Base-by-base conservation (phyloP, 2,113 vertebrate species). In the Hyperopisus bebe region DNA sequence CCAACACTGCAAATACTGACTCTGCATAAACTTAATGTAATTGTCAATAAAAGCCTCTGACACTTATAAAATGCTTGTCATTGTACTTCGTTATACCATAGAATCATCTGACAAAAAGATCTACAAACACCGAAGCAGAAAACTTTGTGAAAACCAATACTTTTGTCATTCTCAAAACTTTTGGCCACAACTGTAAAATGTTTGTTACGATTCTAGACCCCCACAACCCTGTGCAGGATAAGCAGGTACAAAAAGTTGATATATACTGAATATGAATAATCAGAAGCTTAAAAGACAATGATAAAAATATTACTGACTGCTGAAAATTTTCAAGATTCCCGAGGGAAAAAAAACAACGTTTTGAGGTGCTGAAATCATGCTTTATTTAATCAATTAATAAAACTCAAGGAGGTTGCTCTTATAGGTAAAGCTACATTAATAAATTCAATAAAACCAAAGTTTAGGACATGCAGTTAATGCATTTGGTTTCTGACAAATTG, bases 351-450 rank as follows among this genome's bases (percentile, higher is more conserved):
- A 35, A 87, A 31, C 1, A 66, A 90, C 87, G 47, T 88, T 91
- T 92, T 94, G 90, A 96, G 95, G 97, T 99, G 98, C 98, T 97
- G 97, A 97, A 97, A 98, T 96, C 98, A 98, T 98, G 97, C 98
- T 99, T 99, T 99, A 99, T 98, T 99, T 97, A 96, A 95, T 96
- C 94, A 97, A 93, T 31, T 92, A 93, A 95, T 96, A 90, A 94
- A 96, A 97, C 97, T 97, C 97, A 93, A 95, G 97, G 97, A 99
- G 97, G 97, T 97, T 95, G 93, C 96, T 95, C 94, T 94, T 89
- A 93, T 92, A 95, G 92, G 93, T 94, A 95, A 93, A 94, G 93
- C 95, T 97, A 97, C 96, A 95, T 94, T 94, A 96, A 95, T 96
- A 96, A 95, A 94, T 91, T 97, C 95, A 94, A 94, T 96, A 92